Percentiles rank a stretch among this genome's conserved stretches.
These are phyloP conservation scores for Schizopygopsis malacanthus DNA, from an alignment of 2,797 vertebrate species.

Conservation along the genomic window DNA sequence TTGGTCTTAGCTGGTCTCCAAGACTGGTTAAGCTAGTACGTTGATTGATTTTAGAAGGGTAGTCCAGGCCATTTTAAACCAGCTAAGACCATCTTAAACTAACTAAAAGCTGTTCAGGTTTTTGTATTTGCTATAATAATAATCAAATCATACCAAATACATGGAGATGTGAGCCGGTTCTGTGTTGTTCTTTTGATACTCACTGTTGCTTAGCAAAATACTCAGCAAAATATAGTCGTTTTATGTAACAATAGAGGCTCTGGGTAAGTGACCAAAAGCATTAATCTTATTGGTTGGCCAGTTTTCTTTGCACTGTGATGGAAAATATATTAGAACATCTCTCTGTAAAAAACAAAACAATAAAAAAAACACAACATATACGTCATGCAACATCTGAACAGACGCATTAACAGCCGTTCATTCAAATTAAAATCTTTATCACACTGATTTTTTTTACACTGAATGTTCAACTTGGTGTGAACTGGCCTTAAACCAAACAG, in stretches of 20 bases:
- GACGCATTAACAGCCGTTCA: neutral
- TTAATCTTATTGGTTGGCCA: conserved; percentile 7
- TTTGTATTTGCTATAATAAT: neutral
- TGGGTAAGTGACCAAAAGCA: neutral
- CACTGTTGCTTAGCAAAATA: neutral
- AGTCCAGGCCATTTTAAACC: neutral
- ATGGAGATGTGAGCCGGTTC: neutral
- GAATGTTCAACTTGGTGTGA: neutral
- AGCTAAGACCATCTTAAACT: neutral
- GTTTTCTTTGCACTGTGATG: neutral
- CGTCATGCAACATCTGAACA: neutral
- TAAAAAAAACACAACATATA: neutral
- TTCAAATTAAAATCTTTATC: neutral
- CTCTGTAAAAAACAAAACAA: neutral
- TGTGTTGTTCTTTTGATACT: neutral
- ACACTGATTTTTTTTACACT: neutral
- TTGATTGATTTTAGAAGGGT: neutral
- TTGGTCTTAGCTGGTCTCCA: neutral
- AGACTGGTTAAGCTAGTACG: neutral
- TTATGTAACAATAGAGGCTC: neutral
- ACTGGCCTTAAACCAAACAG: neutral
- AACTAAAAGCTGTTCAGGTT: neutral
- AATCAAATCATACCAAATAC: neutral
- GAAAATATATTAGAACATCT: neutral
- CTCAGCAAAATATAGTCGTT: neutral